phyloP scores from a whole-genome alignment of 2,888 invertebrate genomes.

The Lepidocyrtinus sp. region DNA sequence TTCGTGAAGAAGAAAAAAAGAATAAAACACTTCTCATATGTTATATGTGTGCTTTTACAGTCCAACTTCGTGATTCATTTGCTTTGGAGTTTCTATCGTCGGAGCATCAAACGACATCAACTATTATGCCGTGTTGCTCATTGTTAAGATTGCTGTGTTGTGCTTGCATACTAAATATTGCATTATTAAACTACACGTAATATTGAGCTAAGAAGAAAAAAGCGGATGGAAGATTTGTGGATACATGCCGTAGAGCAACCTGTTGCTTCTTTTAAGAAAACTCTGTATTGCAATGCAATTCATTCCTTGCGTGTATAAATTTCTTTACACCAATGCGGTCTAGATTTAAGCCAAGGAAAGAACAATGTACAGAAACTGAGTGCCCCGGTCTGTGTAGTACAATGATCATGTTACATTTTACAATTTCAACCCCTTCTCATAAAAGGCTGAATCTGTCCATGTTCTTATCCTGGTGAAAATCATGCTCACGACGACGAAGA shows the following conservation, averaged over 20 bases:
- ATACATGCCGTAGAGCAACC: constrained; percentile 25
- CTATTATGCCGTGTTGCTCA: not conserved
- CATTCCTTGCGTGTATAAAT: too few species aligned
- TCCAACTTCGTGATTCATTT: constrained; percentile 63
- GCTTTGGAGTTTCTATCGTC: constrained; percentile 50
- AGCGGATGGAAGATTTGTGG: not conserved
- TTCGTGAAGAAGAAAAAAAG: constrained; percentile 25
- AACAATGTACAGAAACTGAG: not conserved
- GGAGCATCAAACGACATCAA: not conserved
- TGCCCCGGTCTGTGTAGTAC: not conserved
- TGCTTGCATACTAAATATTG: not conserved
- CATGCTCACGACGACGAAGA: constrained; percentile 13
- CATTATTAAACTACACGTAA: not conserved
- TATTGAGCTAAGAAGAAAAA: not conserved
- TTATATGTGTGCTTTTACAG: constrained; percentile 49
- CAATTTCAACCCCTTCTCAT: constrained; percentile 5
- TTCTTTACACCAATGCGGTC: not conserved
- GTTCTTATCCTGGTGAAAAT: constrained; percentile 27
- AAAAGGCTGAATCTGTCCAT: constrained; percentile 19
- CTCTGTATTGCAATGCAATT: constrained; percentile 14
- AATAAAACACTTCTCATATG: constrained; percentile 49
- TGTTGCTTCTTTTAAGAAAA: constrained; percentile 52
- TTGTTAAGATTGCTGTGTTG: not conserved
- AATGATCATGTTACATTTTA: constrained; percentile 12
- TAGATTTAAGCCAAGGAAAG: not conserved